Base-by-base conservation (phyloP, 2,113 vertebrate species). In the Electrona antarctica region DNA sequence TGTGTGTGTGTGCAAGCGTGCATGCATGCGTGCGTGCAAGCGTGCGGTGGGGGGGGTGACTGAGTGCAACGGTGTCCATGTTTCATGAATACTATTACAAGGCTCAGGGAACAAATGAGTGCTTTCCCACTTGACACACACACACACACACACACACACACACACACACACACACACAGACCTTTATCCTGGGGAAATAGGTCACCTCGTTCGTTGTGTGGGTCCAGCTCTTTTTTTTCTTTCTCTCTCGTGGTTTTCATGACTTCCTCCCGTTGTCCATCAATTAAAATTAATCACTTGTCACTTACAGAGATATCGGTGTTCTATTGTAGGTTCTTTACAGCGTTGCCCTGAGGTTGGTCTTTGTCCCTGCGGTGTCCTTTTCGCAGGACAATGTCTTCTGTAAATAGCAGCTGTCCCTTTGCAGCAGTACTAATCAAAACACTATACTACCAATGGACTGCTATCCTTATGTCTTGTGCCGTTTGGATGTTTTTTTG, bases 61-160 rank as follows among this genome's bases (percentile, higher is more conserved):
- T 66, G 76, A 29, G 82, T 74, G 77, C 60, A 46, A 29, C 41
- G 1, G 67, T 69, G 74, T 83, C 69, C 65, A 4, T 77, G 83
- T 88, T 84, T 80, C 87, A 90, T 90, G 88, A 89, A 91, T 88
- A 84, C 85, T 78, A 90, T 91, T 88, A 86, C 86, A 89, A 72
- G 86, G 78, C 86, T 88, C 80, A 88, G 81, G 75, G 79, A 88
- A 69, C 84, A 89, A 88, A 85, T 76, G 78, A 90, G 83, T 3
- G 74, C 74, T 46, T 13, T 69, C 73, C 73, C 85, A 83, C 74
- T 81, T 78, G 58, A 14, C n/a, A 7, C 28, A 77, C 75, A 82
- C 83, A 55, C 29, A 74, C 83, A 80, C 78, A 73, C 69, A 51
- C 68, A 70, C 65, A 67, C 29, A 60, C 33, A 47, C 60, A 61